phyloP scores from a whole-genome alignment of 2,113 vertebrate genomes.

The Etia nguti region DNA sequence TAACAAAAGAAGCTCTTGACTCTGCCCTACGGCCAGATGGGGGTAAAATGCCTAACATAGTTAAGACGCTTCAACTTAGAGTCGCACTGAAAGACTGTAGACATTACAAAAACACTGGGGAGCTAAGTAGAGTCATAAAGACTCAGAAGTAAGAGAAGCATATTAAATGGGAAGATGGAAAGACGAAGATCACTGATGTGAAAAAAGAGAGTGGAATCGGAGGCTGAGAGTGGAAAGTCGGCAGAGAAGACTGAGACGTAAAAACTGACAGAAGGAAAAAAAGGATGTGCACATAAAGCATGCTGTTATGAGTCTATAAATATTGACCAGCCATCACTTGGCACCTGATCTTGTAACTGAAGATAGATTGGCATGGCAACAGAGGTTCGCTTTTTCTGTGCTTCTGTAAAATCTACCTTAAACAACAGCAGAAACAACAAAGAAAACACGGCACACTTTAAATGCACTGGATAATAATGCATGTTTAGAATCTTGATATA shows the following conservation, averaged over 20 bases:
- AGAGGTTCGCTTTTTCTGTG: conserved; percentile 12
- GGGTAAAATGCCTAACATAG: neutral
- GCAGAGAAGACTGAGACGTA: neutral
- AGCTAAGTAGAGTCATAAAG: conserved; percentile 11
- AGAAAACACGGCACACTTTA: neutral
- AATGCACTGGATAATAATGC: neutral
- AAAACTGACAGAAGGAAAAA: neutral
- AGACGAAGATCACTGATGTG: conserved; percentile 11
- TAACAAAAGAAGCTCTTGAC: conserved; percentile 10
- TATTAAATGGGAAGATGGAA: neutral
- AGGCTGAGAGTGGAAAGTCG: neutral
- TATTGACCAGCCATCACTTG: conserved; percentile 40
- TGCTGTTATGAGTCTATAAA: conserved; percentile 49
- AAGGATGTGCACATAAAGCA: neutral
- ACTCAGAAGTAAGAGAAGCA: neutral
- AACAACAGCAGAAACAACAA: neutral
- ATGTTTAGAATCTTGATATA: neutral
- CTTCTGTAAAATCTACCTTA: neutral
- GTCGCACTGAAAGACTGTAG: neutral
- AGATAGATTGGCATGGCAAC: conserved; percentile 62
- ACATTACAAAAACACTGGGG: conserved; percentile 15
- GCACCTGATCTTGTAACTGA: conserved; percentile 35
- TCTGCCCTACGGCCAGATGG: neutral
- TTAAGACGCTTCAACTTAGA: neutral
- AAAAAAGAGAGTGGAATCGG: neutral